Evolutionary conservation across 2,888 invertebrate species (phyloP), one percentile per base, ranked within the genome.

Genomic region (Microplitis deprimator): DNA sequence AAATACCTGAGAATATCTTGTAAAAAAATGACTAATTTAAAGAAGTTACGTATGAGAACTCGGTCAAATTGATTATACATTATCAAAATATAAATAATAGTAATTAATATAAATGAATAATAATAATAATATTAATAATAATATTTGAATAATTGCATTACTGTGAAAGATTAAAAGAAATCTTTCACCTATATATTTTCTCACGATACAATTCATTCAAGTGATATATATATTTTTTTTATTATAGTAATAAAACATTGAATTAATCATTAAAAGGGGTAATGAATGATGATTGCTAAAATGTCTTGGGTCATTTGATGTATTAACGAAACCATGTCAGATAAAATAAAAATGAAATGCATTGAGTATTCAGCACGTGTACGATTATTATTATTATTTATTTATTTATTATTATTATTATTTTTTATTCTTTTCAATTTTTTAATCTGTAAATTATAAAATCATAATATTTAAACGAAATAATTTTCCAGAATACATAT

Each of bases 331-430:
- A 73, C 62, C 64, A 62, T 29, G 73, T 41, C 73, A 40, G 73
- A 73, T 73, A 73, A 73, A 71, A 71, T 61, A 71, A 71, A 73
- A 41, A 65, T 41, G 65, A 8, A 73, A 64, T 65, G 20, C 39
- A 73, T 72, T 72, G 41, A 73, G 73, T 29, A 73, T 64, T 64
- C 16, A 50, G 65, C 73, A 73, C 65, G 73, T 73, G 65, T 64
- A 64, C 29, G 39, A 59, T 59, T 71, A 40, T 61, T 71, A 38
- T 40, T 39, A 29, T 61, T 60, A 39, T 71, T 16, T 62, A 62
- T 62, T 16, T 62, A 17, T 62, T 16, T 62, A 5, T 17, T 62
- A 6, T 62, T 17, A 5, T 62, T 62, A 2, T 62, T 17, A 8
- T 62, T 62, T 13, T 50, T 41, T n/a, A n/a, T 50, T 50, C 5